phyloP scores from a whole-genome alignment of 2,888 invertebrate genomes.

The Lysandra bellargus region DNA sequence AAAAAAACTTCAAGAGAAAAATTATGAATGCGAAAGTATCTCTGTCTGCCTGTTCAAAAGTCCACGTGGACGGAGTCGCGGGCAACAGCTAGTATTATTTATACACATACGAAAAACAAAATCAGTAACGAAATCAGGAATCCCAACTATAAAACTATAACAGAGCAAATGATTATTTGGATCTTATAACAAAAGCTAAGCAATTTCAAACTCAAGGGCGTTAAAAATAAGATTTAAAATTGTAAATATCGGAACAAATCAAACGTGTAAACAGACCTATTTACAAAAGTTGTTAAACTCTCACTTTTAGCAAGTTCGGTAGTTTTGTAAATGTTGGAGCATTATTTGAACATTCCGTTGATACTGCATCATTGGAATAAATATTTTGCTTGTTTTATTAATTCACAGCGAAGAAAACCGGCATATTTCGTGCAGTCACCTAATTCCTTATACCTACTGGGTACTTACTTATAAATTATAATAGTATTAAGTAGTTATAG shows the following conservation, averaged over 20 bases:
- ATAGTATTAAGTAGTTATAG: too few relatives aligned
- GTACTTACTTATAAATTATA: too few relatives aligned
- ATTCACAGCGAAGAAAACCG: not conserved
- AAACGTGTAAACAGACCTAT: constrained; percentile 31
- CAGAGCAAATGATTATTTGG: constrained; percentile 4
- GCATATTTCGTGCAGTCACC: not conserved
- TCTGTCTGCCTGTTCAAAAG: too few relatives aligned
- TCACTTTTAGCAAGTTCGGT: constrained; percentile 28
- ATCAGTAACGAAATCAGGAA: not conserved
- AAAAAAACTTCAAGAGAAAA: not conserved
- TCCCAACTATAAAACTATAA: not conserved
- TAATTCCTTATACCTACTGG: not conserved
- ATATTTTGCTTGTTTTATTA: constrained; percentile 5
- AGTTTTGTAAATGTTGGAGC: constrained; percentile 28
- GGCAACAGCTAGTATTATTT: too few relatives aligned
- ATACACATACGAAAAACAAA: too few relatives aligned
- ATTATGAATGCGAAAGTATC: not conserved
- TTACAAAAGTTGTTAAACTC: constrained; percentile 31
- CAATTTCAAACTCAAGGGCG: not conserved
- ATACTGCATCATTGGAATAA: constrained; percentile 3
- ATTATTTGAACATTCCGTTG: constrained; percentile 27
- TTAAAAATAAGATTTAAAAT: constrained; percentile 19
- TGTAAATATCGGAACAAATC: not conserved
- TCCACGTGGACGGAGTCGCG: too few relatives aligned
- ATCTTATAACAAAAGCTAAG: not conserved